These are phyloP conservation scores for Eriocheir sinensis DNA, from an alignment of 1,140 invertebrate species.

Conservation along the genomic window DNA sequence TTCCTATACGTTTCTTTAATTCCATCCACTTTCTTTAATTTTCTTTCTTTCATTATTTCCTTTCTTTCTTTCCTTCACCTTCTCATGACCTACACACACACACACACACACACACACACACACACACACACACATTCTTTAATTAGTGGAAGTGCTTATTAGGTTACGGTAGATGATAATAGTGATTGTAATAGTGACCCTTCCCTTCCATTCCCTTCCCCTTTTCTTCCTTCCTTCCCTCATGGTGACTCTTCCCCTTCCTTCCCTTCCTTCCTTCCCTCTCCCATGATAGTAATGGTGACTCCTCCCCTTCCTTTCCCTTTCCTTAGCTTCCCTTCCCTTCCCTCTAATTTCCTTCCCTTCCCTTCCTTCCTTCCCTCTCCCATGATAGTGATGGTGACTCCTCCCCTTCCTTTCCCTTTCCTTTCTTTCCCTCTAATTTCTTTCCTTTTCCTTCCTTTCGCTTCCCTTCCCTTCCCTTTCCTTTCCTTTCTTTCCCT, in stretches of 20 bases:
- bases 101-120: not conserved
- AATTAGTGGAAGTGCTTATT: too few relatives aligned
- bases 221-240: too few relatives aligned
- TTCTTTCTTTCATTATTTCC: not conserved
- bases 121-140: conserved; percentile 29
- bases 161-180: too few relatives aligned
- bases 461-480: not conserved
- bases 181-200: too few relatives aligned
- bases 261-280: too few relatives aligned
- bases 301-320: not conserved
- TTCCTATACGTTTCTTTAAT: not conserved
- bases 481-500: conserved; percentile 5
- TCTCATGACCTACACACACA: not conserved
- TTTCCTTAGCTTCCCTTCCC: not conserved
- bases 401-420: not conserved
- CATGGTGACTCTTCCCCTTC: too few relatives aligned
- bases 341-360: not conserved
- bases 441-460: too few relatives aligned
- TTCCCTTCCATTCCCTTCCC: not conserved
- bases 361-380: too few relatives aligned
- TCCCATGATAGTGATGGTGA: too few relatives aligned
- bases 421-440: not conserved
- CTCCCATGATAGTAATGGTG: too few relatives aligned
- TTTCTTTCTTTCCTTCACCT: not conserved
- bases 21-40: not conserved